A percentile compares a stretch with the other conserved stretches of the same genome.
phyloP scores from a whole-genome alignment of 2,888 invertebrate species.

The Acholoe squamosa region DNA sequence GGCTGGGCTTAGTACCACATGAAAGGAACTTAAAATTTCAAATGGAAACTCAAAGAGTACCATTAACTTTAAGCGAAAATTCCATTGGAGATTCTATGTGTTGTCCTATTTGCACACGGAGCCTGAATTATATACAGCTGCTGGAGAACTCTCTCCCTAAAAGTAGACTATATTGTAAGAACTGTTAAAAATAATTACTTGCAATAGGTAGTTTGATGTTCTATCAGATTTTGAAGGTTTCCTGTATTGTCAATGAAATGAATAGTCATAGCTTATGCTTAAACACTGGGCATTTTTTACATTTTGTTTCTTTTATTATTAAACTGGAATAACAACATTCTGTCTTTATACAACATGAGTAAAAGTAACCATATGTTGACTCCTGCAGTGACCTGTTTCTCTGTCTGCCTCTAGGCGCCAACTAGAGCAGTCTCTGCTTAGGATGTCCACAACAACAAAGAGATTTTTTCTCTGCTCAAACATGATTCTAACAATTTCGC shows the following conservation, averaged over 20 bases:
- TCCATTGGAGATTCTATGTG: neutral
- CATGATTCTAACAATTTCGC: constrained; percentile 27
- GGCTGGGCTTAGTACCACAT: neutral
- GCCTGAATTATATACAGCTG: constrained; percentile 33
- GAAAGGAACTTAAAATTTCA: neutral
- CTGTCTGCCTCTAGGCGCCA: neutral
- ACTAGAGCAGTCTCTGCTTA: constrained; percentile 26
- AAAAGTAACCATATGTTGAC: constrained; percentile 6
- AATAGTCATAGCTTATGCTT: neutral
- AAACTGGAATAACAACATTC: constrained; percentile 35
- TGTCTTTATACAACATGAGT: constrained; percentile 38
- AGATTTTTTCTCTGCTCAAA: constrained; percentile 1
- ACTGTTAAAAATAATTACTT: neutral
- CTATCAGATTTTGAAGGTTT: neutral
- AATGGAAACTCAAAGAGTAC: neutral
- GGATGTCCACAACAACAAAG: constrained; percentile 33
- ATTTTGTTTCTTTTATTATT: constrained; percentile 15
- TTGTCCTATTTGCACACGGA: neutral
- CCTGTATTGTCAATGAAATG: neutral
- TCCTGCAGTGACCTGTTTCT: neutral
- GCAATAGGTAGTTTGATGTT: neutral
- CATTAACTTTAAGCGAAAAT: neutral
- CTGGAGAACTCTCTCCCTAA: neutral
- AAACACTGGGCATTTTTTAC: neutral
- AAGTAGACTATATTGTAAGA: neutral